These are phyloP conservation scores for Nyctibius grandis DNA, from an alignment of 2,797 vertebrate genomes.

Conservation along the genomic window DNA sequence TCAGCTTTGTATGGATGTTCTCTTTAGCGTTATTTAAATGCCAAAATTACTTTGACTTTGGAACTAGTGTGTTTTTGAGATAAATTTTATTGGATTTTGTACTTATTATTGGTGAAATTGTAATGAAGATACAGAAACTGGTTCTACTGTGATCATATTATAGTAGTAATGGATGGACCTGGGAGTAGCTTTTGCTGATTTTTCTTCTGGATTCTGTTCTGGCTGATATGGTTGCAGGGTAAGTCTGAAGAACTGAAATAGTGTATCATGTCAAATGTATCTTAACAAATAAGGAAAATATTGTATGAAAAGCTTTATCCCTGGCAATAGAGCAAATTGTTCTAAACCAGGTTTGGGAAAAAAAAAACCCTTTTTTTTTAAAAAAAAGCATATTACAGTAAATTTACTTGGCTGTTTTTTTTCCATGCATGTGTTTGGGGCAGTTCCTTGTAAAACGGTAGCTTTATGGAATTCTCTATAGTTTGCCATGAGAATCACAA, in stretches of 20 bases:
- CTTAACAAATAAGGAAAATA: not conserved
- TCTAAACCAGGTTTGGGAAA: not conserved
- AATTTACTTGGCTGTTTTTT: not conserved
- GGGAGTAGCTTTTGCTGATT: not conserved
- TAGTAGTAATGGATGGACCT: not conserved
- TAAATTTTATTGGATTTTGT: not conserved
- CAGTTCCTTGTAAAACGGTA: accelerated
- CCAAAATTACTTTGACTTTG: not conserved
- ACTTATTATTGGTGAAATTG: not conserved
- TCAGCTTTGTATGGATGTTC: not conserved
- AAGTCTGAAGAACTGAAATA: not conserved
- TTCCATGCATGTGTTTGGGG: not conserved
- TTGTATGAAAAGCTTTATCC: not conserved
- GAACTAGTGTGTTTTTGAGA: not conserved
- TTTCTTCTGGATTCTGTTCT: not conserved
- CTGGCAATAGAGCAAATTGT: not conserved
- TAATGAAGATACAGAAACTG: not conserved
- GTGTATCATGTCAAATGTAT: not conserved
- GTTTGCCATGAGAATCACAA: not conserved
- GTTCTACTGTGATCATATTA: accelerated
- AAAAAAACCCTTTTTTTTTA: not conserved
- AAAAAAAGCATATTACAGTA: not conserved
- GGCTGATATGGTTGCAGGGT: not conserved
- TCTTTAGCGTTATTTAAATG: not conserved
- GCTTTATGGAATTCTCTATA: not conserved